Percentiles rank a stretch among this genome's conserved stretches.
Evolutionary conservation across 2,797 vertebrate genomes (phyloP).

Genomic region (Tarsius wallacei): DNA sequence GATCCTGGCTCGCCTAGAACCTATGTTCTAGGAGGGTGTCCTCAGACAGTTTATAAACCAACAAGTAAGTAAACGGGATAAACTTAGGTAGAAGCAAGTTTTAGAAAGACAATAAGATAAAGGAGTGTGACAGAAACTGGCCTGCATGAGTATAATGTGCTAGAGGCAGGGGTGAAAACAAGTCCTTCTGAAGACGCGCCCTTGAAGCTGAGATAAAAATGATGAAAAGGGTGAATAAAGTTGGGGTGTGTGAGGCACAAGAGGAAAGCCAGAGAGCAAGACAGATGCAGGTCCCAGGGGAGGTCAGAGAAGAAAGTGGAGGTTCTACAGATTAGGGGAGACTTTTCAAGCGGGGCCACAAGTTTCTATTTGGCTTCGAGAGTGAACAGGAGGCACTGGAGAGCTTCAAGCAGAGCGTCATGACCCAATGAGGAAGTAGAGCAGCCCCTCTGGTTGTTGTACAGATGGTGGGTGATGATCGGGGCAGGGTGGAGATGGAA

Average conservation of each 20-base stretch:
- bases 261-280: not conserved
- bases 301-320: not conserved
- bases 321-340: not conserved
- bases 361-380: not conserved
- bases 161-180: not conserved
- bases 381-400: not conserved
- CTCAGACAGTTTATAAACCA: not conserved
- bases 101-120: not conserved
- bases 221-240: too few species aligned
- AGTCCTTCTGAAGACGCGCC: not conserved
- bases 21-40: not conserved
- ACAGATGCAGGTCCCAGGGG: fast-evolving
- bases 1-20: not conserved
- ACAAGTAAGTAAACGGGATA: not conserved
- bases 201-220: not conserved
- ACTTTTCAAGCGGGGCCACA: not conserved
- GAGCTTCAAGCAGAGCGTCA: not conserved
- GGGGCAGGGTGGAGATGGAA: fast-evolving
- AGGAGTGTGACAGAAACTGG: not conserved
- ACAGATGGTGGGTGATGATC: too few species aligned
- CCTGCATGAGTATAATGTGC: fast-evolving
- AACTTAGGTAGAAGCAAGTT: not conserved
- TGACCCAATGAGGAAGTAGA: not conserved
- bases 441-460: not conserved
- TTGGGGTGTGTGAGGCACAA: not conserved